phyloP scores from a whole-genome alignment of 2,888 invertebrate genomes.

The Carabus problematicus region DNA sequence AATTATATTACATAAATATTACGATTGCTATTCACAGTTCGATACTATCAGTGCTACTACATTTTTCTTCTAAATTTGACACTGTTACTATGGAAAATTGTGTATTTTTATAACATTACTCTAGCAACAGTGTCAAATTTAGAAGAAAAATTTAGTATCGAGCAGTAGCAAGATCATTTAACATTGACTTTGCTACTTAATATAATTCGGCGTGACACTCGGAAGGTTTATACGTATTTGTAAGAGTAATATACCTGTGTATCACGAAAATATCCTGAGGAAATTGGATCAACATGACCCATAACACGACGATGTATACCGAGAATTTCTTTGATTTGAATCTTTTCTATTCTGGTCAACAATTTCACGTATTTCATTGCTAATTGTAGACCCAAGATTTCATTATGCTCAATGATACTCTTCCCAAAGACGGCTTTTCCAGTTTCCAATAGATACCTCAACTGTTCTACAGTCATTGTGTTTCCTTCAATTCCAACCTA shows the following conservation, averaged over 20 bases:
- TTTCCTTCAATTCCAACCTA: slow-evolving; percentile 93
- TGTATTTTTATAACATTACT: too few relatives aligned
- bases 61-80: too few relatives aligned
- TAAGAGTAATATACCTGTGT: slow-evolving; percentile 66
- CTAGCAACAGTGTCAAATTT: too few relatives aligned
- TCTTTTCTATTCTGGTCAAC: slow-evolving; percentile 77
- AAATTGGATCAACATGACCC: slow-evolving; percentile 93
- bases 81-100: too few relatives aligned
- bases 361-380: slow-evolving; percentile 92
- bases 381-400: slow-evolving; percentile 91
- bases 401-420: slow-evolving; percentile 96
- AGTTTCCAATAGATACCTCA: slow-evolving; percentile 91
- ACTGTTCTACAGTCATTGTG: slow-evolving; percentile 92
- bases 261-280: slow-evolving; percentile 86
- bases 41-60: too few relatives aligned
- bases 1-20: neutral
- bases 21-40: too few relatives aligned
- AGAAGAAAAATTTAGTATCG: too few relatives aligned
- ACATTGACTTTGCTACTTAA: neutral
- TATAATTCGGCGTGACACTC: neutral
- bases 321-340: slow-evolving; percentile 85
- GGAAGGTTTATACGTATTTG: neutral
- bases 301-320: slow-evolving; percentile 92
- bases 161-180: neutral
- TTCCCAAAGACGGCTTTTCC: slow-evolving; percentile 86